Evolutionary conservation across 2,888 invertebrate species (phyloP), one percentile per base, ranked within the genome.

Genomic region (Parelbella ahira): DNA sequence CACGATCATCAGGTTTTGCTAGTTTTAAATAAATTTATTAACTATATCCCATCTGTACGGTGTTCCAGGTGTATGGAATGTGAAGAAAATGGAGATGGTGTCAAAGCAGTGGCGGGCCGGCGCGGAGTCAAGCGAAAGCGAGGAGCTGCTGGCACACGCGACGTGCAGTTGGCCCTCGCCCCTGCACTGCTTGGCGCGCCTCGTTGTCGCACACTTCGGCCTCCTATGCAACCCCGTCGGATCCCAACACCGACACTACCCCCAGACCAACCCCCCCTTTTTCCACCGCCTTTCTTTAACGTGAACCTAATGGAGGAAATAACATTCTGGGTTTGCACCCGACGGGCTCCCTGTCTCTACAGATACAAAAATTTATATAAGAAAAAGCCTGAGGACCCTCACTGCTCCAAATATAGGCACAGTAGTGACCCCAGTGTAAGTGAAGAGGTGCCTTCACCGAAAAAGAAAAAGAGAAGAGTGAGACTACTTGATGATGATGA

Each of bases 291-390:
- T 11, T 28, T 13, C 13, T 2, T 13, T 8, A 37, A 37, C 20
- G 80, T 82, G 72, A 82, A 54, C 68, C 73, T 68, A 49, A 84
- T 86, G 80, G 86, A 87, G 49, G 87, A 87, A 58, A 87, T 88
- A 63, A 61, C 76, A 1, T 86, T 73, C 51, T 88, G 88, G 88
- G 68, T 88, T 15, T 68, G 71, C 51, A 86, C 88, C 1, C 80
- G 80, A 49, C 65, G 81, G 57, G 81, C 88, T 6, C 88, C 88
- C 0, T 88, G 87, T 66, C 77, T 87, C 21, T 72, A 75, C 54
- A 73, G 72, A 54, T 80, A 77, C 66, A 81, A 84, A 29, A 76
- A 70, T 55, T 52, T 64, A 20, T 55, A 68, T 20, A 78, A 70
- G 47, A 74, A 67, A 44, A 68, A 67, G 45, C 56, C 50, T 47